These are phyloP conservation scores for Ameiurus melas DNA, from an alignment of 2,113 vertebrate species.

Conservation along the genomic window DNA sequence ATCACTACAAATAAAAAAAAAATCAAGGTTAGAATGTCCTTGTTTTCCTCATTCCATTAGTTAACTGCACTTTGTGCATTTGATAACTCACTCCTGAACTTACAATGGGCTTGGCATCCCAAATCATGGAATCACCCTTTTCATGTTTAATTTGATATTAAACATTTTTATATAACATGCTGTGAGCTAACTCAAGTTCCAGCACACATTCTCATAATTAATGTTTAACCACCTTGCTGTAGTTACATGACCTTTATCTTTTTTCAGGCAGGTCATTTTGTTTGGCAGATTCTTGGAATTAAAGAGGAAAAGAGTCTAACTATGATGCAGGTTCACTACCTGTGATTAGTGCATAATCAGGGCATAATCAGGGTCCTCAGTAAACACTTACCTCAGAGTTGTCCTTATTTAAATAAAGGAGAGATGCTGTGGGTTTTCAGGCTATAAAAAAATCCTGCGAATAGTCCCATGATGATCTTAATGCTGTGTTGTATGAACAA, in stretches of 20 bases:
- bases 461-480: constrained; percentile 66
- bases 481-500: constrained; percentile 65
- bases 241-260: constrained; percentile 20
- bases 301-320: not conserved
- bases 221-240: constrained; percentile 17
- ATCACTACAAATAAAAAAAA: too few relatives aligned
- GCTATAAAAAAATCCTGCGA: constrained; percentile 69
- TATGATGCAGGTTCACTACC: not conserved
- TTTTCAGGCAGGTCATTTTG: not conserved
- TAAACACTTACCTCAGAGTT: constrained; percentile 52
- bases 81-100: not conserved
- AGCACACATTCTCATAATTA: constrained; percentile 3
- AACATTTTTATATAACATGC: not conserved
- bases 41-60: not conserved
- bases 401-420: constrained; percentile 71
- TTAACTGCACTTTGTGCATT: not conserved
- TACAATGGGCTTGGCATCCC: not conserved
- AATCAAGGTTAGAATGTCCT: not conserved
- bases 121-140: not conserved
- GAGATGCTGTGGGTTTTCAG: constrained; percentile 65
- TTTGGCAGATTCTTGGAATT: not conserved
- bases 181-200: not conserved
- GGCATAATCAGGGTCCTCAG: constrained; percentile 2
- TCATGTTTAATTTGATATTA: constrained; percentile 22
- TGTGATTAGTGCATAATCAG: constrained; percentile 33